Evolutionary conservation across 2,888 invertebrate genomes (phyloP), one percentile per base, ranked within the genome.

Genomic region (Orthosia incerta): DNA sequence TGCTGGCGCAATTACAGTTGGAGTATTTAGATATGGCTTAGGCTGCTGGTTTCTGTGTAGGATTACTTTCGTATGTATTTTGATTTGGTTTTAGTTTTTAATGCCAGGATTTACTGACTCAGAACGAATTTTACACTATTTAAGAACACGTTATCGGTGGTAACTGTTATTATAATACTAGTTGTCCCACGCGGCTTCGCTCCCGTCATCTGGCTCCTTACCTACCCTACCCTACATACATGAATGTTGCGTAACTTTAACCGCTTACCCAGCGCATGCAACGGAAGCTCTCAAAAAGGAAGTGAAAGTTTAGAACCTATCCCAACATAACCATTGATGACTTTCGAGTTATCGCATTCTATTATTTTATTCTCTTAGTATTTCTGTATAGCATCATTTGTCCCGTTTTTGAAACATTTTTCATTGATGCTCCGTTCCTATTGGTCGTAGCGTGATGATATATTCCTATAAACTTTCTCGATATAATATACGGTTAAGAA

Each of bases 1-100:
- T 78, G 51, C 39, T 60, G 45, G 60, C 56, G 62, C 74, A 78
- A 85, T 76, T 76, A 78, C 65, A 63, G 67, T 61, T 63, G 53
- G 56, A 71, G 62, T 71, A 46, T 82, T 74, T 74, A 68, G 71
- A 61, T 23, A 62, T 18, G 56, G 65, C 51, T 78, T 71, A 5
- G 53, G 53, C 64, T 46, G 12, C 31, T 23, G 15, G 26, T n/a
- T 65, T 55, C 3, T 53, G 15, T 60, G 31, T 26, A 18, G 18
- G 11, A 20, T 76, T 53, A 70, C 9, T 62, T 51, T 23, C 18
- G 46, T 2, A 4, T 0, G 3, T 61, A 7, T 1, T 11, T 45
- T 9, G 12, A 18, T 16, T 64, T 1, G 11, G 11, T 64, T 50
- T 50, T 20, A 48, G 46, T 16, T 46, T 60, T 20, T 13, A 46